Percentiles rank a stretch among this genome's conserved stretches.
Conservation (phyloP, 2,113 vertebrate species). For the Actenoides lindsayi region DNA sequence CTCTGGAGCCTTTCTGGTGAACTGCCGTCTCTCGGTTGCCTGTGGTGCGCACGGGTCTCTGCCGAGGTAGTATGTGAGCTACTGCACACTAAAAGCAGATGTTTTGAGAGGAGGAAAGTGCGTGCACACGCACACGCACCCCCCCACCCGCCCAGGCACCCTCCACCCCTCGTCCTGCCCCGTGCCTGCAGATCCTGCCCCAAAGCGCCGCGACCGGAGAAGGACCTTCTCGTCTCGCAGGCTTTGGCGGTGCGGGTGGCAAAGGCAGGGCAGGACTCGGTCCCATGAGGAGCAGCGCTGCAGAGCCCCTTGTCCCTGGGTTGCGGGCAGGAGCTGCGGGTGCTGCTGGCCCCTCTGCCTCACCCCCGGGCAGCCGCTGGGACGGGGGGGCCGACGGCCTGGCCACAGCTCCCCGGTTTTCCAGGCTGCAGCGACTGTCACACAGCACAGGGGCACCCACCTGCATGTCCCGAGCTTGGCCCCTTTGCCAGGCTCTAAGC, state of each 20-base stretch:
- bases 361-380: neutral
- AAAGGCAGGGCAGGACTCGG: neutral
- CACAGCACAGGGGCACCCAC: neutral
- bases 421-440: rapidly evolving
- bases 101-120: conserved; percentile 34
- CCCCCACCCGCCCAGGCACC: neutral
- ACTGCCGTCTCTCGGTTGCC: conserved; percentile 43
- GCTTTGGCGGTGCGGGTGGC: neutral
- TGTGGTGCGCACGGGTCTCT: conserved; percentile 29
- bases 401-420: neutral
- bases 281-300: neutral
- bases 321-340: neutral
- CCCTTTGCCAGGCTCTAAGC: neutral
- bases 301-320: neutral
- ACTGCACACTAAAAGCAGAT: conserved; percentile 41
- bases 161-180: neutral
- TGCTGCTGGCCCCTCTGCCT: neutral
- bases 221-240: neutral
- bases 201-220: neutral
- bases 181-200: neutral
- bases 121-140: neutral
- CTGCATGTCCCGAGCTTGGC: neutral
- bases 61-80: conserved; percentile 31
- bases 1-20: conserved; percentile 44
- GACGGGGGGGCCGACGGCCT: rapidly evolving